Conservation (phyloP, 1,140 invertebrate species). For the Listronotus bonariensis region DNA sequence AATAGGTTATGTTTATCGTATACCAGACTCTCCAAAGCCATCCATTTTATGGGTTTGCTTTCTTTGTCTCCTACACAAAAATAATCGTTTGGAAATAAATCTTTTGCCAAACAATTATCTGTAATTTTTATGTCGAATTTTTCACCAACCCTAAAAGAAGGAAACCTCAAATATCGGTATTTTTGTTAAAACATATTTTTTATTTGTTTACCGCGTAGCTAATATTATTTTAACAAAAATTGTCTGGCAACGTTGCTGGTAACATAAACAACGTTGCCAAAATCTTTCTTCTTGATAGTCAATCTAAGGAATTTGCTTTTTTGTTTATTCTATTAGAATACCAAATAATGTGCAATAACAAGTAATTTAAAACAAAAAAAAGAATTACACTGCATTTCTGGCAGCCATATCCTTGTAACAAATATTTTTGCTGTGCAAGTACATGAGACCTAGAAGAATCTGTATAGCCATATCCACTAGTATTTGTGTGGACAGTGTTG, state of each 20-base stretch:
- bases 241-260: no score
- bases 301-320: no score
- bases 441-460: conserved; percentile 83
- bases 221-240: no score
- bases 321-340: no score
- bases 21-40: conserved; percentile 86
- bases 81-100: conserved; percentile 94
- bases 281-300: no score
- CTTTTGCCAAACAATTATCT: conserved; percentile 86
- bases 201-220: no score
- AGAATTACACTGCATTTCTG: conserved; percentile 83
- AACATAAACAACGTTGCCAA: no score
- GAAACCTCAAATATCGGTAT: conserved; percentile 47
- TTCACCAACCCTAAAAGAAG: conserved; percentile 70
- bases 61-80: conserved; percentile 94
- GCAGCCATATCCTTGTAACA: conserved; percentile 90
- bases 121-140: conserved; percentile 84
- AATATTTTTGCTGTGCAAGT: conserved; percentile 85
- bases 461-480: conserved; percentile 89
- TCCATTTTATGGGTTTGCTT: conserved; percentile 94
- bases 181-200: no score
- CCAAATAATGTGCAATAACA: no score
- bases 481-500: conserved; percentile 76
- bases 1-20: no score
- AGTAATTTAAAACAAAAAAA: no score